Evolutionary conservation across 2,113 vertebrate genomes (phyloP).

Genomic region (Haliaeetus leucogaster): DNA sequence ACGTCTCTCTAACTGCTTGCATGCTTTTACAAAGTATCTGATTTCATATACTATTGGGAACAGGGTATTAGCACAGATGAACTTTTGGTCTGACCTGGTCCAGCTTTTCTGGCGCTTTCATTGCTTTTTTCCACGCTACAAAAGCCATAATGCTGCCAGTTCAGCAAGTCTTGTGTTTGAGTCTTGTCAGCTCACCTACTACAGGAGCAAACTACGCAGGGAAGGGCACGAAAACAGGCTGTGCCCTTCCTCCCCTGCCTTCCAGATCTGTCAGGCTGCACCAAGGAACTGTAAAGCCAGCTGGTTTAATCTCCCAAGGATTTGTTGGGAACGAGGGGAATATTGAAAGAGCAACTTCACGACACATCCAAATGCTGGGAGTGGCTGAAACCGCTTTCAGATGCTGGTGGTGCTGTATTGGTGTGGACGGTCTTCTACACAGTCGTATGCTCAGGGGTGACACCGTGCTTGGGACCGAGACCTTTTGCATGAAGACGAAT

Average conservation of each 20-base stretch:
- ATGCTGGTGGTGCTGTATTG: background rate
- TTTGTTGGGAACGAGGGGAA: background rate
- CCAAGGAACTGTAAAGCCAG: background rate
- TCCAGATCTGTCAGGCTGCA: background rate
- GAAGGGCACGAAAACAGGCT: background rate
- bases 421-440: background rate
- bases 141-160: background rate
- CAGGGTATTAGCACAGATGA: background rate
- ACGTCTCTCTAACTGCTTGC: background rate
- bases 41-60: background rate
- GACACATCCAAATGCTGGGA: too few species aligned
- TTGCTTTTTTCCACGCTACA: accelerated
- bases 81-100: background rate
- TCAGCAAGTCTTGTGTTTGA: background rate
- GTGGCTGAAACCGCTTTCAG: background rate
- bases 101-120: background rate
- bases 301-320: accelerated
- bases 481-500: too few species aligned
- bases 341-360: accelerated
- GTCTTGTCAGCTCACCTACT: background rate
- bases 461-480: accelerated
- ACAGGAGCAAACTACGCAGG: background rate
- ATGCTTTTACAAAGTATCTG: background rate
- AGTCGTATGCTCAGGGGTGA: background rate
- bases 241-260: background rate